Conservation (phyloP, 2,888 invertebrate species). For the Amphipyra tragopoginis region DNA sequence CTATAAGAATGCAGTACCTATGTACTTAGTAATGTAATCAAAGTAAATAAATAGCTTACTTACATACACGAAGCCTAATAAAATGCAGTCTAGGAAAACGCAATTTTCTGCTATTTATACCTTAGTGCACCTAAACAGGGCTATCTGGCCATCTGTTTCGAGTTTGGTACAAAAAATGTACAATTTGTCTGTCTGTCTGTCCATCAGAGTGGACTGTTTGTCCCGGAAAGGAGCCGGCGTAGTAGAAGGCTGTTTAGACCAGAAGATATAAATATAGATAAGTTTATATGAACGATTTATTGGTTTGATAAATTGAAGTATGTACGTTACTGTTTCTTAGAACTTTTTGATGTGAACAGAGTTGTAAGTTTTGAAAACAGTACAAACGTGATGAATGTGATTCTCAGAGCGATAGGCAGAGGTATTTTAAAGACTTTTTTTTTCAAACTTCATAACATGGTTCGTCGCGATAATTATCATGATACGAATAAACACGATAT, state of each 20-base stretch:
- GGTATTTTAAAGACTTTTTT: no score
- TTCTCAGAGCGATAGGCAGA: no score
- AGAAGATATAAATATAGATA: conserved; percentile 33
- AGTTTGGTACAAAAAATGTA: conserved; percentile 23
- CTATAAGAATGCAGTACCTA: no score
- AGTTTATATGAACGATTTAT: conserved; percentile 28
- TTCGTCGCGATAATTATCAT: no score
- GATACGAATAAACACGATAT: no score
- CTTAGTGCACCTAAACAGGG: conserved; percentile 25
- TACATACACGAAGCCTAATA: not conserved
- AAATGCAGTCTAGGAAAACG: conserved; percentile 4
- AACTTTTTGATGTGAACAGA: not conserved
- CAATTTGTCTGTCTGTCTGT: conserved; percentile 48
- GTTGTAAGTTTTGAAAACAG: not conserved
- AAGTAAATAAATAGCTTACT: no score
- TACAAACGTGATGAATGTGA: no score
- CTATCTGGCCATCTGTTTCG: conserved; percentile 42
- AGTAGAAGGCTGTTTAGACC: not conserved
- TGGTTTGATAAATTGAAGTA: conserved; percentile 23
- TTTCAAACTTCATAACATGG: no score
- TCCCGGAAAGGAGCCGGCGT: conserved; percentile 34
- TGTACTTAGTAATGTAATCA: no score
- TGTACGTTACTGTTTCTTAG: not conserved
- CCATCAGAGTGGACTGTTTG: conserved; percentile 31
- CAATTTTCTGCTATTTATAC: conserved; percentile 30